A percentile compares a stretch with the other conserved stretches of the same genome.
Conservation (phyloP, 2,888 invertebrate genomes). For the Trachelus iudaicus region DNA sequence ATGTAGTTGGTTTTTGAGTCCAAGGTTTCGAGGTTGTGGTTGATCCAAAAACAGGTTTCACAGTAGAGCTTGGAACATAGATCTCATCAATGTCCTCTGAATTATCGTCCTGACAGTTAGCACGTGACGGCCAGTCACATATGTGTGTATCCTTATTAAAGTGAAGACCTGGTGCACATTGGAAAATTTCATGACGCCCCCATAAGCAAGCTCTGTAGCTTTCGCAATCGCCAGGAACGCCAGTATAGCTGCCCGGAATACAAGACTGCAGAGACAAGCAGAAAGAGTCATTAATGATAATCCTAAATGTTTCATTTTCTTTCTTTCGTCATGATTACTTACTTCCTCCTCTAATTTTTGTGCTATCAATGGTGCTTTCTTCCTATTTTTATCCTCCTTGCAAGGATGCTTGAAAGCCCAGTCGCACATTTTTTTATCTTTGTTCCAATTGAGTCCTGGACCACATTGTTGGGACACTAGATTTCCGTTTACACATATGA, state of each 20-base stretch:
- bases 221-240: conserved; percentile 74
- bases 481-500: conserved; percentile 81
- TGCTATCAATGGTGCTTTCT: neutral
- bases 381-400: conserved; percentile 17
- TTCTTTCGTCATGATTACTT: conserved; percentile 21
- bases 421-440: conserved; percentile 77
- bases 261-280: conserved; percentile 37
- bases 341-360: neutral
- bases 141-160: conserved; percentile 76
- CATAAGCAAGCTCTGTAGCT: conserved; percentile 83
- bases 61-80: conserved; percentile 24
- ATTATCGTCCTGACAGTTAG: conserved; percentile 69
- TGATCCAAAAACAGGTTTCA: conserved; percentile 23
- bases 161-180: conserved; percentile 81
- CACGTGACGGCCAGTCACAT: conserved; percentile 81
- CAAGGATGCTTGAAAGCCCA: conserved; percentile 73
- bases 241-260: conserved; percentile 46
- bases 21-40: conserved; percentile 42
- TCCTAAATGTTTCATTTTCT: neutral
- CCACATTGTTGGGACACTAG: conserved; percentile 79
- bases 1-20: conserved; percentile 47
- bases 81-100: conserved; percentile 8
- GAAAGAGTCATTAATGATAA: neutral
- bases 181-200: conserved; percentile 78
- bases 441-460: conserved; percentile 81